Evolutionary conservation across 2,888 invertebrate genomes (phyloP).

Genomic region (Lacanobia wlatinum): DNA sequence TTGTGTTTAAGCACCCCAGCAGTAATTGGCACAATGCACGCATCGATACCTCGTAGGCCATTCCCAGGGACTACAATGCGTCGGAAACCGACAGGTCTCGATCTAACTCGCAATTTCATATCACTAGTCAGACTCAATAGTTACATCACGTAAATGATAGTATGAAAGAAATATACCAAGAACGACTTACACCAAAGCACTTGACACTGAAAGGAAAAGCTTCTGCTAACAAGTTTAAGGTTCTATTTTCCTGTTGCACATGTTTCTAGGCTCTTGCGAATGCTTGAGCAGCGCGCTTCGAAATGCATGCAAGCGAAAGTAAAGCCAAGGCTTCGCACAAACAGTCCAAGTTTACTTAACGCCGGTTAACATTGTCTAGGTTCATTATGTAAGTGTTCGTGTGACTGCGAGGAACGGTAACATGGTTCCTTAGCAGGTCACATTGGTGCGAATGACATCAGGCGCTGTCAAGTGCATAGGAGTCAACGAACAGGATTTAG

Average conservation of each 20-base stretch:
- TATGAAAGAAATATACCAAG: conserved; percentile 69
- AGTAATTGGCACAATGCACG: conserved; percentile 71
- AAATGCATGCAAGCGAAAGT: conserved; percentile 82
- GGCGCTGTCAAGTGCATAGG: conserved; percentile 87
- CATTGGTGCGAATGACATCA: conserved; percentile 88
- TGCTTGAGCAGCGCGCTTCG: conserved; percentile 74
- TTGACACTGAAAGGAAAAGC: conserved; percentile 66
- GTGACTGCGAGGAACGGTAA: conserved; percentile 87
- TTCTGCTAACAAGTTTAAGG: conserved; percentile 68
- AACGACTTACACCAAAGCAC: conserved; percentile 66
- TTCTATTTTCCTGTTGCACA: conserved; percentile 67
- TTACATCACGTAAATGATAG: conserved; percentile 88
- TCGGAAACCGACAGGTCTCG: conserved; percentile 73
- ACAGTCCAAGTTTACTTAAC: conserved; percentile 80
- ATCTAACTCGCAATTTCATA: conserved; percentile 78
- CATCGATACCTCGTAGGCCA: conserved; percentile 65
- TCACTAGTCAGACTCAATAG: conserved; percentile 81
- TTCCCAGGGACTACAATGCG: conserved; percentile 79
- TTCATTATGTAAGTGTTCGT: conserved; percentile 87
- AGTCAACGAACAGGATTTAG: conserved; percentile 88
- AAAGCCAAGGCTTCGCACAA: conserved; percentile 77
- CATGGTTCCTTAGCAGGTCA: conserved; percentile 88
- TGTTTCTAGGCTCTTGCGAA: conserved; percentile 73
- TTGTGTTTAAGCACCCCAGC: conserved; percentile 65
- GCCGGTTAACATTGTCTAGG: conserved; percentile 80